Base-by-base conservation (phyloP, 2,113 vertebrate genomes). In the Rhinichthys klamathensis region DNA sequence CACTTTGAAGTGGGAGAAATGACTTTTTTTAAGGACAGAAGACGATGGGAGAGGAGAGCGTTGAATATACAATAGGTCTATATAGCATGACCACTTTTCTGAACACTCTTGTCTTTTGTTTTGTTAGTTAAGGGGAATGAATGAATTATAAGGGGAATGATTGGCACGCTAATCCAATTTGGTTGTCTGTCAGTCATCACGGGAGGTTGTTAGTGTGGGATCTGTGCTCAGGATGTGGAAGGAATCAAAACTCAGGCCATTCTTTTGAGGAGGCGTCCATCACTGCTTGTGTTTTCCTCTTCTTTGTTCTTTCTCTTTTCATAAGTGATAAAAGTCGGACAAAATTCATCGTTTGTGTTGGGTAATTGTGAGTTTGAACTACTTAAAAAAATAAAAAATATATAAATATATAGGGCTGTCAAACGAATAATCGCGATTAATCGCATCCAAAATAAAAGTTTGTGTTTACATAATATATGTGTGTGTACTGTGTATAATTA, bases 351-450 rank as follows among this genome's bases (percentile, higher is more conserved):
- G 38, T 73, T 46, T 46, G 23, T 73, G 23, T 6, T 86, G 87
- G 85, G 88, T 89, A 70, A 75, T 84, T 90, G 89, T 1, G 25
- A 8, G 27, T 27, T 25, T 9, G 4, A 32, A 35, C 6, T 32
- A 8, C 1, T 21, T 10, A 30, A 30, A 63, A 27, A 41, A 9
- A 41, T 8, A 41, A 8, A 8, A 41, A 2, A 41, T 41, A 41
- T 41, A 41, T 7, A 38, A 5, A 35, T 35, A 12, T 3, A 46
- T 13, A n/a, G n/a, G n/a, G n/a, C n/a, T n/a, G n/a, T n/a, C n/a
- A n/a, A n/a, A n/a, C n/a, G n/a, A n/a, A n/a, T n/a, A n/a, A n/a
- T n/a, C n/a, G n/a, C n/a, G n/a, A n/a, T n/a, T n/a, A n/a, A n/a
- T n/a, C n/a, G n/a, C n/a, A n/a, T n/a, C n/a, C n/a, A n/a, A n/a